Conservation (phyloP, 1,140 invertebrate species). For the Dysdera silvatica region DNA sequence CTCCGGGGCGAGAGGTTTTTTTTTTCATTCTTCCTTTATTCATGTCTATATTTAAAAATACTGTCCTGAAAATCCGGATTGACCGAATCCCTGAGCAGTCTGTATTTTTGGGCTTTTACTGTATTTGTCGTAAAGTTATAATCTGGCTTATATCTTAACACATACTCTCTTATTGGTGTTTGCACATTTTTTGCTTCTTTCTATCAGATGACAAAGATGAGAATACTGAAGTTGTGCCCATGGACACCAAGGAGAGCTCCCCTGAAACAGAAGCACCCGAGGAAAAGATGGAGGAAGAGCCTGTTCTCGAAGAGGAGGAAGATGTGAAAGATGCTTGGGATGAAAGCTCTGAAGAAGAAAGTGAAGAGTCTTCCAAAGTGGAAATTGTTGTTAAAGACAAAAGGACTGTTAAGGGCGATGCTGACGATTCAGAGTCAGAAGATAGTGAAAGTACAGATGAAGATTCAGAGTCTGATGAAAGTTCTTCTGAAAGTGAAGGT, state of each 20-base stretch:
- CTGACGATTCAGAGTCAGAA: constrained; percentile 7
- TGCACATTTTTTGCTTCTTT: no score
- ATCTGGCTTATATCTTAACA: no score
- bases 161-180: no score
- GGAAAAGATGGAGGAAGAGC: not conserved
- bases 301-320: constrained; percentile 14
- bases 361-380: constrained; percentile 50
- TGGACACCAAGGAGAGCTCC: constrained; percentile 41
- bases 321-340: constrained; percentile 40
- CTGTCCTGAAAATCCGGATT: no score
- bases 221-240: not conserved
- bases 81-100: no score
- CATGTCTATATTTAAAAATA: no score
- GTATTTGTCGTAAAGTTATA: no score
- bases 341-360: constrained; percentile 44
- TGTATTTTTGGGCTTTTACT: no score
- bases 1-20: no score
- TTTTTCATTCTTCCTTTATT: no score
- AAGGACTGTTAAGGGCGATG: constrained; percentile 29
- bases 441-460: constrained; percentile 23
- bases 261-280: constrained; percentile 43
- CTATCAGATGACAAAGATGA: no score
- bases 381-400: constrained; percentile 19
- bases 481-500: constrained; percentile 22
- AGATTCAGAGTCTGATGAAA: no score